Evolutionary conservation across 2,888 invertebrate species (phyloP).

Genomic region (Patella pellucida): DNA sequence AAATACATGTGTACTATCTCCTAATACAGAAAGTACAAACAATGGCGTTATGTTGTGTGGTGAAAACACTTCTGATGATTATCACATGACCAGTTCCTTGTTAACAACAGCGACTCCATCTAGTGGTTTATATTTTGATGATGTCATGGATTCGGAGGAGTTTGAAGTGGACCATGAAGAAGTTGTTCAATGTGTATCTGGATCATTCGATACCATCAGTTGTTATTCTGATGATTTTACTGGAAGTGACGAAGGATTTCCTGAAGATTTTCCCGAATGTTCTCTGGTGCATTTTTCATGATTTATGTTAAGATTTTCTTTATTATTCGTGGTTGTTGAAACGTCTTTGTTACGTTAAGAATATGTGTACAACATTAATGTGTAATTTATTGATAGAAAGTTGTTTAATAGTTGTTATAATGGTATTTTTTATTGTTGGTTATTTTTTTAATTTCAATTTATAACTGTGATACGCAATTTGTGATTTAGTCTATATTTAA

Average conservation of each 20-base stretch:
- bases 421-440: no score
- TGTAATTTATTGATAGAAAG: no score
- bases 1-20: no score
- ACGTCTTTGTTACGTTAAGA: no score
- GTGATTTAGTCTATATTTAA: no score
- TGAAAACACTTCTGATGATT: not conserved
- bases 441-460: no score
- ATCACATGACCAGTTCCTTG: not conserved
- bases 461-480: no score
- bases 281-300: not conserved
- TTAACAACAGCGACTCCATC: not conserved
- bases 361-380: no score
- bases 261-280: conserved; percentile 2
- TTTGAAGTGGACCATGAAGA: not conserved
- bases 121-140: not conserved
- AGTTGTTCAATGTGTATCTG: not conserved
- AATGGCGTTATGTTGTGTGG: not conserved
- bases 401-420: no score
- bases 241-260: not conserved
- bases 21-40: not conserved
- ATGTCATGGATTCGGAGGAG: not conserved
- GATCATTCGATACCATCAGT: not conserved
- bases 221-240: not conserved
- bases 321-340: no score
- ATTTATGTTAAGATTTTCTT: no score